Evolutionary conservation across 2,113 vertebrate genomes (phyloP).

Genomic region (Oophaga pumilio): DNA sequence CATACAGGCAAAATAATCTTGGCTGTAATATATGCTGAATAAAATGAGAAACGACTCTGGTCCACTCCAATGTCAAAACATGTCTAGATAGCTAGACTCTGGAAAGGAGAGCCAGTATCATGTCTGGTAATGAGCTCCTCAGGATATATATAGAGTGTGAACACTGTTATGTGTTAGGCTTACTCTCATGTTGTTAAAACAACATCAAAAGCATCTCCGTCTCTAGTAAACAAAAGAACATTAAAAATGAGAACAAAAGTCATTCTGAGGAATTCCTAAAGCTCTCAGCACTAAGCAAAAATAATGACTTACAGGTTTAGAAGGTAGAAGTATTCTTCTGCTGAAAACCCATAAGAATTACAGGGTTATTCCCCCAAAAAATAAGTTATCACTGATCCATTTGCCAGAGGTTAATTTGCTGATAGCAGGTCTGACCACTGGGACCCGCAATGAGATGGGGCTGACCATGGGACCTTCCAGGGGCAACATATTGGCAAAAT

Average conservation of each 20-base stretch:
- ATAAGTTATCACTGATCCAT: too few species aligned
- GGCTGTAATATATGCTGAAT: neutral
- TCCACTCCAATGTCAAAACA: conserved; percentile 38
- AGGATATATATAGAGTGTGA: conserved; percentile 29
- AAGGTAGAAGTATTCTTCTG: neutral
- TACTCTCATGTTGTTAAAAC: neutral
- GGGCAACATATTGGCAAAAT: too few species aligned
- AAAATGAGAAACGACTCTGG: neutral
- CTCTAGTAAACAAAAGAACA: neutral
- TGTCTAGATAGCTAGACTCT: conserved; percentile 11
- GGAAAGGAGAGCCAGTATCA: neutral
- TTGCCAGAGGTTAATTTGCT: too few species aligned
- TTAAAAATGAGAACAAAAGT: neutral
- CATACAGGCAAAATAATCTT: conserved; percentile 6
- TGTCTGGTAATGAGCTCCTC: neutral
- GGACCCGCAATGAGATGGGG: too few species aligned
- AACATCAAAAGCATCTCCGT: conserved; percentile 3
- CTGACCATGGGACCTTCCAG: too few species aligned
- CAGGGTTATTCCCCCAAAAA: too few species aligned
- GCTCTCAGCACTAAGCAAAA: neutral
- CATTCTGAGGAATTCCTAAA: neutral
- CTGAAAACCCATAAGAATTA: neutral
- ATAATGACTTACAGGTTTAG: neutral
- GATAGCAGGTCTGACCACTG: too few species aligned
- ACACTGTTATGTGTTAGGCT: neutral